Evolutionary conservation across 2,888 invertebrate genomes (phyloP).

Genomic region (Sipha maydis): DNA sequence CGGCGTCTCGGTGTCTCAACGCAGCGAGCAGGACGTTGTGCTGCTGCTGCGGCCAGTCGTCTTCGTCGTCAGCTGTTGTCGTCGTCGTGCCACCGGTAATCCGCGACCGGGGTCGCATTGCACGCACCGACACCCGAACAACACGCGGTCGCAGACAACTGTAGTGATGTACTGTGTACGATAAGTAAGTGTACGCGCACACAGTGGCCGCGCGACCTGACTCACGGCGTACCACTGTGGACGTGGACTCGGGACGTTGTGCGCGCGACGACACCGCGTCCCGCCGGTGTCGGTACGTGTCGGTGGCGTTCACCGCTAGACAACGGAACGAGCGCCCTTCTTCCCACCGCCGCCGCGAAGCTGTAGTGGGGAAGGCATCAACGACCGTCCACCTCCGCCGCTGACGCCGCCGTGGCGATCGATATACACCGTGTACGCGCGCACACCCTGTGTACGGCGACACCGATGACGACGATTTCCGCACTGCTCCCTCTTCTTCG

Average conservation of each 20-base stretch:
- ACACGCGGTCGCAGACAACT: constrained; percentile 35
- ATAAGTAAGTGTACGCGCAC: background rate
- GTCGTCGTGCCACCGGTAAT: constrained; percentile 45
- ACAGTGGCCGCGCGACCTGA: constrained; percentile 34
- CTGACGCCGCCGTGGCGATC: background rate
- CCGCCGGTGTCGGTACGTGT: background rate
- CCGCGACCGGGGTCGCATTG: constrained; percentile 60
- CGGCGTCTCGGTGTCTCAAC: background rate
- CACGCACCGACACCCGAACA: constrained; percentile 31
- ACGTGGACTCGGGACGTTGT: constrained; percentile 50
- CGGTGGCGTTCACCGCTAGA: constrained; percentile 6
- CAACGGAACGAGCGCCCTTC: background rate
- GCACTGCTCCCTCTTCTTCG: background rate
- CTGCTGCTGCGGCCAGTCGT: background rate
- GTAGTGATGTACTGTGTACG: background rate
- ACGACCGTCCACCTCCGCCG: background rate
- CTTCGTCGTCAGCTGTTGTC: constrained; percentile 14
- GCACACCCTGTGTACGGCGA: constrained; percentile 6
- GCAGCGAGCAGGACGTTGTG: background rate
- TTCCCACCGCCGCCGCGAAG: background rate
- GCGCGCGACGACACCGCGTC: background rate
- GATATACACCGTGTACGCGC: background rate
- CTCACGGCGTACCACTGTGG: constrained; percentile 35
- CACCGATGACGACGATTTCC: background rate
- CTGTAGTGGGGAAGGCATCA: background rate